Evolutionary conservation across 2,888 invertebrate species (phyloP).

Genomic region (Agriopis leucophaearia): DNA sequence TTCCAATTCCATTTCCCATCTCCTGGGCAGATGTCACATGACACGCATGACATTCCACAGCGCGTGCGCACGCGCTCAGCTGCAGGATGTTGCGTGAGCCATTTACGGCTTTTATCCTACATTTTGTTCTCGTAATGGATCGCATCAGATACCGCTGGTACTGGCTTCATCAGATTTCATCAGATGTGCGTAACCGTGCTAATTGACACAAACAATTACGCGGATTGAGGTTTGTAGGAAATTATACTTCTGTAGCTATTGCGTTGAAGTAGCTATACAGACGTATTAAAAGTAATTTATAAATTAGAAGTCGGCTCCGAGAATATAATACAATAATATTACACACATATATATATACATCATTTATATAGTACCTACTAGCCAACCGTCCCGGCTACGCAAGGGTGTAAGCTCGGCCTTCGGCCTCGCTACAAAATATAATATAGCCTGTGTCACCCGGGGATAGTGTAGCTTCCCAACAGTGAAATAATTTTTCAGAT

Average conservation of each 20-base stretch:
- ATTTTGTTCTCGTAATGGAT: slow-evolving; percentile 41
- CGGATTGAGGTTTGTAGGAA: slow-evolving; percentile 23
- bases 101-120: slow-evolving; percentile 37
- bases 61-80: neutral
- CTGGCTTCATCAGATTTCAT: neutral
- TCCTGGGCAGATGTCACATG: neutral
- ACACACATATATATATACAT: no score
- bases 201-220: slow-evolving; percentile 17
- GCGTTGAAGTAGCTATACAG: neutral
- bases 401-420: no score
- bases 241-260: neutral
- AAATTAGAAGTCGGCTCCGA: no score
- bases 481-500: no score
- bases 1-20: no score
- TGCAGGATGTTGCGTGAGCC: slow-evolving; percentile 40
- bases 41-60: slow-evolving; percentile 12
- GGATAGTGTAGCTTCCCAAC: no score
- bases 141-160: slow-evolving; percentile 15
- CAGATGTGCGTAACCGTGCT: slow-evolving; percentile 18
- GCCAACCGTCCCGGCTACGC: no score
- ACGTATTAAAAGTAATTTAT: no score
- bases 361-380: no score
- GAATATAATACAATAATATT: no score
- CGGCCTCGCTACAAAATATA: no score
- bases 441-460: no score